A percentile compares a stretch with the other conserved stretches of the same genome.
phyloP scores from a whole-genome alignment of 2,113 vertebrate species.

The Callaeas wilsoni region DNA sequence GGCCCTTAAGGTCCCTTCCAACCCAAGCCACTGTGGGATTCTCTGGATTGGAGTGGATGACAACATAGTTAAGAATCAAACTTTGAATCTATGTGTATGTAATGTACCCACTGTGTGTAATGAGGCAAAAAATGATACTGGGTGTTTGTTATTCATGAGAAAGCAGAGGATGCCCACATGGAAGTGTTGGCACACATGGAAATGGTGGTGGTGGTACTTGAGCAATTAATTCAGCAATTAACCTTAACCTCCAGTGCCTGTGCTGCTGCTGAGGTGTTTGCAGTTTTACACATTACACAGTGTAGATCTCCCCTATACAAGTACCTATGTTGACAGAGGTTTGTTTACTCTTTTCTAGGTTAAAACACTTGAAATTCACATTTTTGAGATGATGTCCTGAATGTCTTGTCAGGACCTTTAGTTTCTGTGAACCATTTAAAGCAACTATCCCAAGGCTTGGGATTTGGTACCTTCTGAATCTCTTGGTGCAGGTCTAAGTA shows the following conservation, averaged over 20 bases:
- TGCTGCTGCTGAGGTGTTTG: background rate
- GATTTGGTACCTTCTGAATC: background rate
- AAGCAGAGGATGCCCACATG: background rate
- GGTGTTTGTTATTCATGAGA: background rate
- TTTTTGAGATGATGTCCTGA: background rate
- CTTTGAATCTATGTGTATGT: background rate
- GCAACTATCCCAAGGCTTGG: background rate
- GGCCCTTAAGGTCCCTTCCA: background rate
- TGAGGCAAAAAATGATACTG: background rate
- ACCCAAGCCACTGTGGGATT: background rate
- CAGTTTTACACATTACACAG: rapidly evolving
- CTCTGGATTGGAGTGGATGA: background rate
- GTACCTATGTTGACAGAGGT: background rate
- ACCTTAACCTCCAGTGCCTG: background rate
- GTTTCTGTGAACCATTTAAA: background rate
- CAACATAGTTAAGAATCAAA: background rate
- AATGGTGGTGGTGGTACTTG: background rate
- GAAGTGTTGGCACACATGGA: background rate
- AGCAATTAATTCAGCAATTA: background rate
- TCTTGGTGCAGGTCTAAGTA: background rate
- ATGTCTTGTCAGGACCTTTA: background rate
- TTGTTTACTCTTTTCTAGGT: background rate
- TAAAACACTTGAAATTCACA: background rate
- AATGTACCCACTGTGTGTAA: background rate
- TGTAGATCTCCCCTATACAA: background rate